These are phyloP conservation scores for Parnassius mnemosyne DNA, from an alignment of 2,888 invertebrate species.

Conservation along the genomic window DNA sequence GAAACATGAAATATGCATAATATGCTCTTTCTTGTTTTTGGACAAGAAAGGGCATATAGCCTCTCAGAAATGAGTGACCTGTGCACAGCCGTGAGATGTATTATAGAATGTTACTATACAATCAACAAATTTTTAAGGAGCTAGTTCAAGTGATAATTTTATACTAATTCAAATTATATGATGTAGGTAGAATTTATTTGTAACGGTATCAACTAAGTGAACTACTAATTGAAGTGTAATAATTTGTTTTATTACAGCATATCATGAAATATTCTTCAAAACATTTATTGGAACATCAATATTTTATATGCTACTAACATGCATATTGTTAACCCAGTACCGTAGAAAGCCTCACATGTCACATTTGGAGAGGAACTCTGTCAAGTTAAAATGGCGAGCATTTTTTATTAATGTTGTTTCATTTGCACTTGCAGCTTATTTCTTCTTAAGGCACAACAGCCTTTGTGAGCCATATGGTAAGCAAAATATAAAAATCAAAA, in stretches of 20 bases:
- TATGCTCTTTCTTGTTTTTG: too few species aligned
- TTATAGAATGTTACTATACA: too few species aligned
- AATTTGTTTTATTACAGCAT: conserved; percentile 75
- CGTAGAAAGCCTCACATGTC: conserved; percentile 81
- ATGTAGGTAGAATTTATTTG: too few species aligned
- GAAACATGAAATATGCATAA: too few species aligned
- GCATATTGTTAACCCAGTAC: conserved; percentile 85
- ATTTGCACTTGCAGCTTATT: conserved; percentile 90
- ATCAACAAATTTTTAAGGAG: too few species aligned
- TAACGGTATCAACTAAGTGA: too few species aligned
- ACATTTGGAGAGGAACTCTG: conserved; percentile 82
- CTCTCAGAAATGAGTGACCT: too few species aligned
- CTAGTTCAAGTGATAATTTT: too few species aligned
- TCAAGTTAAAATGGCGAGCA: conserved; percentile 88
- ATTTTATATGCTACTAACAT: conserved; percentile 92
- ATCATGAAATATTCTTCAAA: conserved; percentile 93
- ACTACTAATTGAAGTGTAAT: neutral
- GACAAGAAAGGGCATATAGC: too few species aligned
- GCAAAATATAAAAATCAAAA: conserved; percentile 36
- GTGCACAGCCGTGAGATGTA: too few species aligned
- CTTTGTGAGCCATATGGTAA: conserved; percentile 96
- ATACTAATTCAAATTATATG: too few species aligned
- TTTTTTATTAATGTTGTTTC: conserved; percentile 87
- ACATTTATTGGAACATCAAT: conserved; percentile 92
- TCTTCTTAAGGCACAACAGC: conserved; percentile 94